A percentile compares a stretch with the other conserved stretches of the same genome.
These are phyloP conservation scores for Gallinago nigripennis DNA, from an alignment of 2,797 vertebrate genomes.

Conservation along the genomic window DNA sequence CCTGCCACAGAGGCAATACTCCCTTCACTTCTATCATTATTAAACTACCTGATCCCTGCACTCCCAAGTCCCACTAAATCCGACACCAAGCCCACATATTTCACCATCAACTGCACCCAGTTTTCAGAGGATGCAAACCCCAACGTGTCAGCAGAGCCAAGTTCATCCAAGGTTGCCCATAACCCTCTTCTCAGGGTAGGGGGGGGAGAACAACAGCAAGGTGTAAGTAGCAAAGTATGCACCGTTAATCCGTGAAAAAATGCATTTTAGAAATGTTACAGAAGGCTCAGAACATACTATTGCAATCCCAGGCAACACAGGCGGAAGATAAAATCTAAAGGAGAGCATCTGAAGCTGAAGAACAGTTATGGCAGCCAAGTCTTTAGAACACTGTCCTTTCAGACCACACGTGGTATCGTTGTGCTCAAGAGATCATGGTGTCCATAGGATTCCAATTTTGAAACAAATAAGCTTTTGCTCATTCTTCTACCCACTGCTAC, in stretches of 20 bases:
- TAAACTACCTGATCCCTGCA: background rate
- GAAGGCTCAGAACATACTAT: background rate
- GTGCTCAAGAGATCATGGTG: background rate
- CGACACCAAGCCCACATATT: background rate
- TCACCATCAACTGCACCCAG: background rate
- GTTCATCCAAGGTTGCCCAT: background rate
- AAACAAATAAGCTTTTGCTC: background rate
- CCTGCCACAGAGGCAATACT: background rate
- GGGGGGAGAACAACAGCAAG: background rate
- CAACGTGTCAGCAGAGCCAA: background rate
- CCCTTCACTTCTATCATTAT: background rate
- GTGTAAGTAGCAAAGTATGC: background rate
- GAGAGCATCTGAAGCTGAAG: background rate
- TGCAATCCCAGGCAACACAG: background rate
- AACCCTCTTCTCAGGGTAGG: background rate
- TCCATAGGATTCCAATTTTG: background rate
- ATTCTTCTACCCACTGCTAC: background rate
- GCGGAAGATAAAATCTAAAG: background rate
- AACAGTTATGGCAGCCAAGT: background rate
- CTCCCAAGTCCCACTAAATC: background rate
- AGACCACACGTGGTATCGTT: background rate
- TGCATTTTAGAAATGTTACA: background rate
- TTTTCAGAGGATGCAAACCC: background rate
- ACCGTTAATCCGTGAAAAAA: background rate
- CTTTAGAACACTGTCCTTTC: background rate